Evolutionary conservation across 2,113 vertebrate species (phyloP).

Genomic region (Condylura cristata): DNA sequence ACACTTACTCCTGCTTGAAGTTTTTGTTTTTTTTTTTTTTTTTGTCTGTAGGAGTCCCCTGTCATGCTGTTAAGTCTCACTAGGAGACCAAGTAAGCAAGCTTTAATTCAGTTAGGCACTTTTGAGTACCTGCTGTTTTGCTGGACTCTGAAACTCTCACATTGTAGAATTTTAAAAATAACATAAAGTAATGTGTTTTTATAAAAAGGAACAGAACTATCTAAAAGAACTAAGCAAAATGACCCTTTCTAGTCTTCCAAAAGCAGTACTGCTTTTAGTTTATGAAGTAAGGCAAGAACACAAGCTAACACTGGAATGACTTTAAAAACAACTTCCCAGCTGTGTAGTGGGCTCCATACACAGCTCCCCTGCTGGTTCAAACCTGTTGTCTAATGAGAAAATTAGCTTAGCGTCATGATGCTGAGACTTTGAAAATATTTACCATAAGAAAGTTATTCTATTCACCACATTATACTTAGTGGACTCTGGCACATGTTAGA

Average conservation of each 20-base stretch:
- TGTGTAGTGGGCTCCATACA: no score
- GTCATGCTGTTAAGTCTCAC: neutral
- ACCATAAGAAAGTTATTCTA: neutral
- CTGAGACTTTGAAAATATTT: constrained; percentile 15
- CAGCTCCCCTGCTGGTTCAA: neutral
- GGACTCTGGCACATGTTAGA: neutral
- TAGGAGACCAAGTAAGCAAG: neutral
- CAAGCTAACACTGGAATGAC: neutral
- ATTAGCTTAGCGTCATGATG: neutral
- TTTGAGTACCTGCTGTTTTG: neutral
- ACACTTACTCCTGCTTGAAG: neutral
- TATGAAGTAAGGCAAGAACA: neutral
- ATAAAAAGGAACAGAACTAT: neutral
- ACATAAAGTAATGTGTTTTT: neutral
- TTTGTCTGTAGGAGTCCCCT: neutral
- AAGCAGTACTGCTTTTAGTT: neutral
- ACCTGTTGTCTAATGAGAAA: neutral
- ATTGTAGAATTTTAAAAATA: neutral
- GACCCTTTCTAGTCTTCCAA: neutral
- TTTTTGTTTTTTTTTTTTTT: neutral
- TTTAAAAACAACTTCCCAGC: neutral
- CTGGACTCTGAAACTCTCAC: neutral
- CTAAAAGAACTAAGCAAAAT: neutral
- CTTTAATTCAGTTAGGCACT: neutral
- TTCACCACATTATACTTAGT: neutral